phyloP scores from a whole-genome alignment of 1,140 invertebrate genomes.

The Lasaia peninsularis region DNA sequence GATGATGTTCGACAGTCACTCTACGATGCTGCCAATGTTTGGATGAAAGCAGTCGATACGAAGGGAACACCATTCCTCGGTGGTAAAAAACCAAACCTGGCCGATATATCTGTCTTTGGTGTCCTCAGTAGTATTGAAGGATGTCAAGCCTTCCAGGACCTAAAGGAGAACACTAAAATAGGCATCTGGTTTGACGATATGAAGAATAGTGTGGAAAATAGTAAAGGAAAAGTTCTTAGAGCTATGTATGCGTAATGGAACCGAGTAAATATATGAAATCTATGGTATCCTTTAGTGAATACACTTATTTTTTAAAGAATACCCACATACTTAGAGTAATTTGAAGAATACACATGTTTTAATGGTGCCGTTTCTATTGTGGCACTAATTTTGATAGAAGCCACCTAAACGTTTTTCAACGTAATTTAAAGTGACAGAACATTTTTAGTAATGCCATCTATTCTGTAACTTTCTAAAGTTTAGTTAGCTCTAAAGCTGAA shows the following conservation, averaged over 20 bases:
- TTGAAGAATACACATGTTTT: no score
- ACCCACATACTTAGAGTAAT: no score
- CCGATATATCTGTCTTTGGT: conserved; percentile 96
- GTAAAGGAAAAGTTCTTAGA: conserved; percentile 39
- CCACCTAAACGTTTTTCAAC: no score
- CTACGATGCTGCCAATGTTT: conserved; percentile 92
- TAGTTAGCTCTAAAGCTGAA: no score
- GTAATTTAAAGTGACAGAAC: no score
- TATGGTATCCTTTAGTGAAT: no score
- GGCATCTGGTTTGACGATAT: conserved; percentile 60
- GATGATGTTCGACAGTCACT: conserved; percentile 93
- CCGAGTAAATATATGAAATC: no score
- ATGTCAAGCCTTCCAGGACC: conserved; percentile 93
- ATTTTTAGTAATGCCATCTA: no score
- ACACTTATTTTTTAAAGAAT: no score
- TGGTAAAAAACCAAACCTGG: conserved; percentile 91
- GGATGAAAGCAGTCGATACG: conserved; percentile 85
- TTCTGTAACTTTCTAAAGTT: no score
- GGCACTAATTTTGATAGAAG: no score
- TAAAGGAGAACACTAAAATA: conserved; percentile 62
- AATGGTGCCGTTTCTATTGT: no score
- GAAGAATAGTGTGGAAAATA: conserved; percentile 39
- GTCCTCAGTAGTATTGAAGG: conserved; percentile 97
- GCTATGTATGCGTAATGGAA: conserved; percentile 23
- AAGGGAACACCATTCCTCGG: conserved; percentile 88